Percentiles rank a stretch among this genome's conserved stretches.
These are phyloP conservation scores for Salvelinus sp. DNA, from an alignment of 2,113 vertebrate genomes.

Conservation along the genomic window DNA sequence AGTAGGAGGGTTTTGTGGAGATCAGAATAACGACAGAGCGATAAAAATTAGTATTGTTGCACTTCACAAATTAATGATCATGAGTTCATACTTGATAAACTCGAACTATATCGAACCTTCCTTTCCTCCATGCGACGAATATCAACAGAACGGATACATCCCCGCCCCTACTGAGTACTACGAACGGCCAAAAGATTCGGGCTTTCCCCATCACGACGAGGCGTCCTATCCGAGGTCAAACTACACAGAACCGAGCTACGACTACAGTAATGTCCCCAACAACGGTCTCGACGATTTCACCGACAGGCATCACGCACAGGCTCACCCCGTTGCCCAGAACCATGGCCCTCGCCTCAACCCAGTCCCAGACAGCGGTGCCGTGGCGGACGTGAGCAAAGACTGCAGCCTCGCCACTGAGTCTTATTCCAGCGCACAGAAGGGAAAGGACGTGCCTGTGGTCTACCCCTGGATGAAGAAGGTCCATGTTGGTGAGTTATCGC, in stretches of 20 bases:
- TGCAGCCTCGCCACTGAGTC: slow-evolving; percentile 83
- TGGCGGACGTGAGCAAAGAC: slow-evolving; percentile 78
- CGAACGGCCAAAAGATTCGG: slow-evolving; percentile 84
- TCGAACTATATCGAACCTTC: slow-evolving; percentile 99
- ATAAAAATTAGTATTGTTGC: slow-evolving; percentile 99
- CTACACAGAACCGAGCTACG: slow-evolving; percentile 83
- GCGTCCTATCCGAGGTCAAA: slow-evolving; percentile 81
- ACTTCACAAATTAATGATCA: slow-evolving; percentile 99
- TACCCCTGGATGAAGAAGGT: slow-evolving; percentile 99
- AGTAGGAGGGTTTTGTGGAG: slow-evolving; percentile 92
- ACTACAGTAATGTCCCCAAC: slow-evolving; percentile 76
- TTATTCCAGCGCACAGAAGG: slow-evolving; percentile 82
- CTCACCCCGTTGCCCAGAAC: slow-evolving; percentile 79
- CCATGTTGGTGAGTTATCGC: slow-evolving; percentile 89
- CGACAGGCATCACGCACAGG: slow-evolving; percentile 75
- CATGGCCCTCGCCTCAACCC: slow-evolving; percentile 77
- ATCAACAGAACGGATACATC: slow-evolving; percentile 88
- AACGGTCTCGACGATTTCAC: slow-evolving; percentile 74
- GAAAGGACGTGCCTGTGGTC: slow-evolving; percentile 89
- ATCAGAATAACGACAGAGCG: slow-evolving; percentile 98
- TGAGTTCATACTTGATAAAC: slow-evolving; percentile 99
- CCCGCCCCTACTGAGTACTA: slow-evolving; percentile 85
- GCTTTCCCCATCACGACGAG: slow-evolving; percentile 83
- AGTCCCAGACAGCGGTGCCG: slow-evolving; percentile 78
- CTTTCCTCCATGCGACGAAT: slow-evolving; percentile 97